These are phyloP conservation scores for Porites evermanni DNA, from an alignment of 92 coral and sea anemone species.

Conservation along the genomic window DNA sequence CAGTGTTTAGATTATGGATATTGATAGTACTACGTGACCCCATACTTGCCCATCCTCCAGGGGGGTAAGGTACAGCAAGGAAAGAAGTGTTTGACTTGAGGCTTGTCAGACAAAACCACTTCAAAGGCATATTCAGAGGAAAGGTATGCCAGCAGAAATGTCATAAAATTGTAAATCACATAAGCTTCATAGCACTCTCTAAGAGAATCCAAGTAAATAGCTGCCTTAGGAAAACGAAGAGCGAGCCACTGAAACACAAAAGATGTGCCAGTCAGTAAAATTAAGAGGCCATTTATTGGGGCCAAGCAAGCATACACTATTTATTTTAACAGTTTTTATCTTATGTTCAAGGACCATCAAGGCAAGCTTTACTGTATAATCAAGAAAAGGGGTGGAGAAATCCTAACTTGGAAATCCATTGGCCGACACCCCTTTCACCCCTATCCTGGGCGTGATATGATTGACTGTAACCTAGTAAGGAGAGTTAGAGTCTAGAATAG, in stretches of 20 bases:
- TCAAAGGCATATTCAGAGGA: constrained; percentile 78
- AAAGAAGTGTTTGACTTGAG: constrained; percentile 81
- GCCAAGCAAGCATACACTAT: too few relatives aligned
- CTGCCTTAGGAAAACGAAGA: constrained; percentile 90
- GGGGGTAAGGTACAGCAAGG: constrained; percentile 86
- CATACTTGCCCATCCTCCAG: constrained; percentile 86
- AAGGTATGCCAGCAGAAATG: constrained; percentile 81
- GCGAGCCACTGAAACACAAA: constrained; percentile 82
- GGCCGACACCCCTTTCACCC: too few relatives aligned
- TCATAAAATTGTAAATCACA: constrained; percentile 87
- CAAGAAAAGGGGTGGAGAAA: too few relatives aligned
- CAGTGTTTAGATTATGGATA: neutral
- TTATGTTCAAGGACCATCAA: too few relatives aligned
- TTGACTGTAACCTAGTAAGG: too few relatives aligned
- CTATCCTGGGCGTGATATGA: too few relatives aligned
- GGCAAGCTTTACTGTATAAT: too few relatives aligned
- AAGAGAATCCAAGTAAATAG: constrained; percentile 88
- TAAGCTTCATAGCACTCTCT: constrained; percentile 96
- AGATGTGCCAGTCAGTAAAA: too few relatives aligned
- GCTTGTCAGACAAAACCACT: constrained; percentile 66
- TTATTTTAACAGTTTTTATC: too few relatives aligned
- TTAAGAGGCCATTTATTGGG: too few relatives aligned
- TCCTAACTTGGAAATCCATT: too few relatives aligned
- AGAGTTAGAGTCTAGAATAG: too few relatives aligned
- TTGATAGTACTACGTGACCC: neutral